Evolutionary conservation across 2,113 vertebrate genomes (phyloP), one percentile per base, ranked within the genome.

Genomic region (Castor canadensis): DNA sequence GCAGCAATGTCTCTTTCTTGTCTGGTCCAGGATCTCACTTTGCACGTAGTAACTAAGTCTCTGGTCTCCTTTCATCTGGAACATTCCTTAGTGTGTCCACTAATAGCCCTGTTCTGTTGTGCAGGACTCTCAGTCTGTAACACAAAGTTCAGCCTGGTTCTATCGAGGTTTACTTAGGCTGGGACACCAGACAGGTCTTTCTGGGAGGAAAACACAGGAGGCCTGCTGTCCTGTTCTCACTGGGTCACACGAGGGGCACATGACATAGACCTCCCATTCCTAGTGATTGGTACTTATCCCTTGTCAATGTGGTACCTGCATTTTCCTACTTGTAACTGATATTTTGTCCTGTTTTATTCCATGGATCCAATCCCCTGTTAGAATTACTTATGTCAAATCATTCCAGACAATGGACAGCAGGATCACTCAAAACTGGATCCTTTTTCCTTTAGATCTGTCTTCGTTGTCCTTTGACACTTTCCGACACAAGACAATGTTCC

Each of bases 261-360:
- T 20, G 64, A 43, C 0, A 8, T 5, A 24, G 19, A 58, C 62
- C 5, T 45, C 32, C 40, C 20, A 8, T 24, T 35, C 1, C 49
- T 26, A 40, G 49, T 38, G 60, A 69, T 9, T n/a, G 9, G 28
- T n/a, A 26, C 30, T 40, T 1, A 43, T 67, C 17, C 26, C 11
- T 6, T 40, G 73, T 67, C n/a, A 40, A 24, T 75, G 38, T 54
- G 76, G 16, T 30, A 35, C 30, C 66, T 49, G 35, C 38, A 20
- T 69, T 91, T 76, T 54, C 26, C 24, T 69, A 35, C 81, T 82
- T 45, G 45, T 47, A 58, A 35, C 45, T 43, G 52, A 15, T 54
- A 77, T 66, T 64, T 93, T 28, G 6, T 79, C 28, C n/a, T 49
- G 40, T 66, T 89, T 95, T 73, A 66, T 66, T 81, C 35, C 58